Evolutionary conservation across 1,140 invertebrate species (phyloP), one percentile per base, ranked within the genome.

Genomic region (Lepidurus arcticus): DNA sequence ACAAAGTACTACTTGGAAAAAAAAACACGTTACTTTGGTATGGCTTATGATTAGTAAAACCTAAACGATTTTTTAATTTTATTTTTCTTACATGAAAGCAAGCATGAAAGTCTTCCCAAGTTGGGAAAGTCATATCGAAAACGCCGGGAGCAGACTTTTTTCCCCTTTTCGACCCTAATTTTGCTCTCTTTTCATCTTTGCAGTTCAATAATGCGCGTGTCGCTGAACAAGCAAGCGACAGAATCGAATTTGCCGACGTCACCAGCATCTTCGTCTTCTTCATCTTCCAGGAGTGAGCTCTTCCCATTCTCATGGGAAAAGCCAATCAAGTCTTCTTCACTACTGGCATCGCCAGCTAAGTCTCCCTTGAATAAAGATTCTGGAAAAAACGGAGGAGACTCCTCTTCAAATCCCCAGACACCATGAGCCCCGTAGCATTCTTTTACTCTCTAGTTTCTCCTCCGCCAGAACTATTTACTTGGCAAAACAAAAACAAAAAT

Each of bases 291-390:
- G 21, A 65, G 53, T 21, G 53, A 65, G 53, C 53, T 65, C 53
- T 65, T 65, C 13, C 53, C 53, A 65, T 65, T 65, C 53, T 65
- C 53, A 65, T 65, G 53, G 53, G 53, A 65, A 10, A 65, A 21
- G 53, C 53, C 53, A 65, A 65, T 65, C 53, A 65, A 65, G 53
- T 65, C 53, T 65, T 65, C 53, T 65, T 65, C 53, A 65, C n/a
- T 65, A 7, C 53, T 65, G 53, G 53, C 53, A 65, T 65, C 53
- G 53, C 53, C 53, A 7, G 13, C 53, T 16, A 65, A 65, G 16
- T 65, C 53, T 65, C 53, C 53, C 53, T 65, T 65, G 53, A 65
- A 65, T 65, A 65, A 65, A 13, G 53, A 65, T n/a, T 65, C n/a
- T 7, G 53, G 53, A 65, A 65, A 65, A 65, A 65, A 65, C 21